These are phyloP conservation scores for Branchinecta lindahli DNA, from an alignment of 1,140 invertebrate genomes.

Conservation along the genomic window DNA sequence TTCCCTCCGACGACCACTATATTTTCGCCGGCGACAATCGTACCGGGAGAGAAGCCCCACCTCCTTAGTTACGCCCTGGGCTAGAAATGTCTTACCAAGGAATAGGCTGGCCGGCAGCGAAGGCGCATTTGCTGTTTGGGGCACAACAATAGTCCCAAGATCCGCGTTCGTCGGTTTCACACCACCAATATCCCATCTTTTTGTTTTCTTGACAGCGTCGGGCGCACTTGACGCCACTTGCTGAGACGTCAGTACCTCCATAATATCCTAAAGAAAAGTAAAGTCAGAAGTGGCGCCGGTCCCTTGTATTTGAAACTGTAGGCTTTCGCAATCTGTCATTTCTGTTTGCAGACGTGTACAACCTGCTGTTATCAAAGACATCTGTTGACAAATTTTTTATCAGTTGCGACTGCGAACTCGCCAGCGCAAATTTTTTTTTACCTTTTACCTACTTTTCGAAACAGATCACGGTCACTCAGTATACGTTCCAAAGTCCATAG, in stretches of 20 bases:
- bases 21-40: too few relatives aligned
- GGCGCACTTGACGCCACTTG: slow-evolving; percentile 57
- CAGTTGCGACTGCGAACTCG: not conserved
- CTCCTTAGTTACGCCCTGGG: too few relatives aligned
- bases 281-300: not conserved
- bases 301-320: not conserved
- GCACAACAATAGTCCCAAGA: slow-evolving; percentile 65
- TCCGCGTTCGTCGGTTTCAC: slow-evolving; percentile 47
- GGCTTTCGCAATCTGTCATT: not conserved
- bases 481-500: too few relatives aligned
- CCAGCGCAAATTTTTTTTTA: not conserved
- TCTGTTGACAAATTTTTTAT: not conserved
- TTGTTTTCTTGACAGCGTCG: slow-evolving; percentile 46
- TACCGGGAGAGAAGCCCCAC: too few relatives aligned
- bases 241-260: slow-evolving; percentile 34
- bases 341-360: not conserved
- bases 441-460: too few relatives aligned
- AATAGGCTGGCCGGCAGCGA: slow-evolving; percentile 42
- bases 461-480: too few relatives aligned
- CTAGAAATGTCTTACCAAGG: slow-evolving; percentile 17
- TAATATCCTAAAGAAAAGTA: not conserved
- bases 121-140: slow-evolving; percentile 60
- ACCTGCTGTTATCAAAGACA: not conserved
- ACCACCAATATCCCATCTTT: slow-evolving; percentile 57
- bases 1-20: too few relatives aligned